phyloP scores from a whole-genome alignment of 2,113 vertebrate species.

The Amazona vittata region DNA sequence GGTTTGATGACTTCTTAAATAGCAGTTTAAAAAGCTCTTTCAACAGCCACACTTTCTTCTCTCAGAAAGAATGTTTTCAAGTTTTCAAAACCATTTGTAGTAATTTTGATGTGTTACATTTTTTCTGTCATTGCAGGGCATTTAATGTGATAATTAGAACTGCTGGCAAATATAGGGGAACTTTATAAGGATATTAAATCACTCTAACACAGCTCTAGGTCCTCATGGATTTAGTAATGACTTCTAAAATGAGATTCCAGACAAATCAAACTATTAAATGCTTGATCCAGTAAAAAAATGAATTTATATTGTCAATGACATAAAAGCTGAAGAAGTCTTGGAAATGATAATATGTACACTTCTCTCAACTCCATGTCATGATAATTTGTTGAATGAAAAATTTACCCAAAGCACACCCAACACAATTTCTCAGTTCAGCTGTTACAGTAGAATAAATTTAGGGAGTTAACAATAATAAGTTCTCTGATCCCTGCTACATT shows the following conservation, averaged over 20 bases:
- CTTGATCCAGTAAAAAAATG: constrained; percentile 6
- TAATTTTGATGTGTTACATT: constrained; percentile 62
- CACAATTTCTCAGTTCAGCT: background rate
- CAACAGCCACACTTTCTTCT: background rate
- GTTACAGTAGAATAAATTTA: background rate
- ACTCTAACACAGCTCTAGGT: constrained; percentile 21
- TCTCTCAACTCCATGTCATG: background rate
- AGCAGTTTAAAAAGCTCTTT: constrained; percentile 41
- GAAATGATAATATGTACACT: background rate
- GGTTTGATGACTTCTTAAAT: constrained; percentile 41
- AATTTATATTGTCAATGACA: background rate
- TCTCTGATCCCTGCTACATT: background rate
- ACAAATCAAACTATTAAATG: constrained; percentile 64
- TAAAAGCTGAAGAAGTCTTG: background rate
- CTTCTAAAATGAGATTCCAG: constrained; percentile 60
- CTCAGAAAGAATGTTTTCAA: constrained; percentile 53
- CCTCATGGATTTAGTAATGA: constrained; percentile 67
- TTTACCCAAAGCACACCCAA: background rate
- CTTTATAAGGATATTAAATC: constrained; percentile 69
- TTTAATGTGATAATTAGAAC: constrained; percentile 63
- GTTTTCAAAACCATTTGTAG: constrained; percentile 58
- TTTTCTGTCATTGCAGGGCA: constrained; percentile 55
- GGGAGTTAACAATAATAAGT: constrained; percentile 17
- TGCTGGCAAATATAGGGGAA: constrained; percentile 44
- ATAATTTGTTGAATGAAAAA: constrained; percentile 11